A percentile compares a stretch with the other conserved stretches of the same genome.
Evolutionary conservation across 1,140 invertebrate species (phyloP).

Genomic region (Achatina immaculata): DNA sequence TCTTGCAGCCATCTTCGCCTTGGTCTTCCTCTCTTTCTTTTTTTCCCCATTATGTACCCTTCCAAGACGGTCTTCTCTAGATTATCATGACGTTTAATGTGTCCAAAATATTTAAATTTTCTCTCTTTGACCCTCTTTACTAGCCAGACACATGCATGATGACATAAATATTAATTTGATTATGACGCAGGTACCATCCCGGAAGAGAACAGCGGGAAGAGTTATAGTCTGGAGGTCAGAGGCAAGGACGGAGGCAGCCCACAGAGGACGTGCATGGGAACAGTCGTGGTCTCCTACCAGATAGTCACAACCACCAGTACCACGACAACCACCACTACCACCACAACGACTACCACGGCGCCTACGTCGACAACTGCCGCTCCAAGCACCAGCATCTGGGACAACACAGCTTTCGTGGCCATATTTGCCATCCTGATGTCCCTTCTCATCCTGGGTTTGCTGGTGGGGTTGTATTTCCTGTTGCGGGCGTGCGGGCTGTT

Average conservation of each 20-base stretch:
- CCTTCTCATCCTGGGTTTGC: slow-evolving; percentile 6
- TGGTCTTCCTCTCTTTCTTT: no score
- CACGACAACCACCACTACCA: slow-evolving; percentile 25
- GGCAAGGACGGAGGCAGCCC: slow-evolving; percentile 43
- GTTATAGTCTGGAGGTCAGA: slow-evolving; percentile 33
- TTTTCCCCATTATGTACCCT: no score
- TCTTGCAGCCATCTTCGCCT: no score
- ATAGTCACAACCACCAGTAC: slow-evolving; percentile 41
- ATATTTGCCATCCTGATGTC: slow-evolving; percentile 34
- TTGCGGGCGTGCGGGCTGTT: slow-evolving; percentile 1
- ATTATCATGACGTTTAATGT: no score
- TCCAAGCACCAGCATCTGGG: not conserved
- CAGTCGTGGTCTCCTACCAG: slow-evolving; percentile 39
- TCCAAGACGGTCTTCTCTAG: no score
- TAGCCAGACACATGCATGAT: no score
- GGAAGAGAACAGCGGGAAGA: slow-evolving; percentile 38
- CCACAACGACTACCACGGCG: slow-evolving; percentile 23
- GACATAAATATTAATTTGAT: not conserved
- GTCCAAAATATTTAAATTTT: no score
- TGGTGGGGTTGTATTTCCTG: slow-evolving; percentile 27
- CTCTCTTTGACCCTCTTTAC: no score
- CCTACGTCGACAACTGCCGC: slow-evolving; percentile 5
- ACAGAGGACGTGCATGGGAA: slow-evolving; percentile 25
- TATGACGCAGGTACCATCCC: slow-evolving; percentile 33
- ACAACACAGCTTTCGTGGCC: slow-evolving; percentile 35